phyloP scores from a whole-genome alignment of 2,888 invertebrate species.

The Lepeophtheirus nordmannii region DNA sequence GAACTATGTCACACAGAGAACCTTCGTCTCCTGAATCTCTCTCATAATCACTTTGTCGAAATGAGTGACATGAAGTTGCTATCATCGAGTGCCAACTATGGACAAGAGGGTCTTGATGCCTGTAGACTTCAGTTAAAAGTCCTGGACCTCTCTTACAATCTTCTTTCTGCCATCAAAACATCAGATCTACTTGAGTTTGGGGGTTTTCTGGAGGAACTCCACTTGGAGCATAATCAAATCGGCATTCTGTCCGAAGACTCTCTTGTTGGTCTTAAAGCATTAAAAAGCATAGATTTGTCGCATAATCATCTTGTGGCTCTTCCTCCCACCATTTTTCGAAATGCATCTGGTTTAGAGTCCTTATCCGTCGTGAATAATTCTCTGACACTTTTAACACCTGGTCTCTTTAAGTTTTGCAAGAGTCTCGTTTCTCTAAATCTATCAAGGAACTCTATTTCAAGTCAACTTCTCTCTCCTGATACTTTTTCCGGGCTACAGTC shows the following conservation, averaged over 20 bases:
- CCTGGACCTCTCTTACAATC: slow-evolving; percentile 57
- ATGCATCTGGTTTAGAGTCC: slow-evolving; percentile 52
- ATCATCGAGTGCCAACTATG: not conserved
- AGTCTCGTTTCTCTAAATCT: slow-evolving; percentile 54
- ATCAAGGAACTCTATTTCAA: slow-evolving; percentile 56
- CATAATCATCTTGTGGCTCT: slow-evolving; percentile 59
- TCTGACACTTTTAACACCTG: slow-evolving; percentile 54
- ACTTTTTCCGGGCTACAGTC: slow-evolving; percentile 58
- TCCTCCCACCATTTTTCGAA: slow-evolving; percentile 59
- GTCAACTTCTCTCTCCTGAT: slow-evolving; percentile 58
- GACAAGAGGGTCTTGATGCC: slow-evolving; percentile 22
- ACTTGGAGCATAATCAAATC: slow-evolving; percentile 59
- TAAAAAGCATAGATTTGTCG: slow-evolving; percentile 58
- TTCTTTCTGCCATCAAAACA: slow-evolving; percentile 52
- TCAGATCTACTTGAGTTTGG: slow-evolving; percentile 53
- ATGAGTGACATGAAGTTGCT: slow-evolving; percentile 60
- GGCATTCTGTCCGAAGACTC: slow-evolving; percentile 56
- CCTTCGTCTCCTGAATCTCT: slow-evolving; percentile 63
- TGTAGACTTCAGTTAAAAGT: slow-evolving; percentile 30
- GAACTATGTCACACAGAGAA: slow-evolving; percentile 66
- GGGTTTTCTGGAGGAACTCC: slow-evolving; percentile 50
- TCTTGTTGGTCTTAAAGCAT: slow-evolving; percentile 50
- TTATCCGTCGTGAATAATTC: slow-evolving; percentile 62
- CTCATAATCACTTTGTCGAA: slow-evolving; percentile 65
- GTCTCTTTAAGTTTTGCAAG: slow-evolving; percentile 53